Base-by-base conservation (phyloP, 2,113 vertebrate species). In the Xenus cinereus region DNA sequence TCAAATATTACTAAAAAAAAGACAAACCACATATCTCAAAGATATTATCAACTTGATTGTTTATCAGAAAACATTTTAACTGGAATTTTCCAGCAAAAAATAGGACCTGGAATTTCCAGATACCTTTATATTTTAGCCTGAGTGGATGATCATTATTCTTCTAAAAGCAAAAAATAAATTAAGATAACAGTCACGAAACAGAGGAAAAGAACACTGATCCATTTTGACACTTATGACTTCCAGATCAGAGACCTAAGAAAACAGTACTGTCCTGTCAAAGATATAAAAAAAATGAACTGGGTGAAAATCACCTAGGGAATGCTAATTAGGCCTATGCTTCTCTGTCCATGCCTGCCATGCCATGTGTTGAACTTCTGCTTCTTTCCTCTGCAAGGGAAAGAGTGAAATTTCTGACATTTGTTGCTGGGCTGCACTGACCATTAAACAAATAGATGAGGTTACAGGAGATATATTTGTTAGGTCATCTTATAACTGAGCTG, bases 161-260 rank as follows among this genome's bases (percentile, higher is more conserved):
- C 62, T 73, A 51, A 66, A 93, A 76, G n/a, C 50, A 81, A 76
- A 82, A 89, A 83, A 85, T 73, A 90, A 93, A 43, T 83, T 69
- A 87, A 72, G 66, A 41, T 45, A 87, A 51, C 13, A 75, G 53
- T 68, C 60, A 69, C 17, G 18, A 57, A 62, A 46, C 30, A 67
- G 33, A 72, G 57, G 45, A 91, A 85, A 50, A 66, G 71, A 93
- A 93, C 57, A 78, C 45, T 76, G 77, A 84, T 93, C 56, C 15
- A 73, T 75, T 94, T 86, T 95, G 91, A 95, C 71, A 87, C 22
- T 66, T 85, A 26, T 0, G 30, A 85, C 71, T 93, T 94, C 46
- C 62, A 91, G 84, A 91, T 89, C 84, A 94, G 69, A 87, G 74
- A 79, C 48, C 64, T 82, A 19, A 67, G 76, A 91, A 92, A 92